Conservation (phyloP, 2,797 vertebrate genomes). For the Salarias fasciatus region DNA sequence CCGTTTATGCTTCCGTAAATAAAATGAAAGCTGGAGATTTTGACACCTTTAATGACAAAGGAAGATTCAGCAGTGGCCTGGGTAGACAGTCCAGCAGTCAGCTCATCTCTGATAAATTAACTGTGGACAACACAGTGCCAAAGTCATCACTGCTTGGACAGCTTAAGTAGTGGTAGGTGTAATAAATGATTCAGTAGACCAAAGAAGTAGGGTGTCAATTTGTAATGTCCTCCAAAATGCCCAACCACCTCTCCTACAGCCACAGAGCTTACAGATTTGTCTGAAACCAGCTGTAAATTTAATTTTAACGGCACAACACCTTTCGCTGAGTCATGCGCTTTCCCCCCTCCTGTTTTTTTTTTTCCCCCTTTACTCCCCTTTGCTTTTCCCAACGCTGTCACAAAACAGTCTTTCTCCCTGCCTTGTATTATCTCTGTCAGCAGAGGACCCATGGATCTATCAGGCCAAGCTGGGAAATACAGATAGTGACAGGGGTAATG, state of each 20-base stretch:
- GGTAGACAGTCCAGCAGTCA: slow-evolving; percentile 33
- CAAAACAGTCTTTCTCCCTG: slow-evolving; percentile 70
- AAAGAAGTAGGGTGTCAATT: slow-evolving; percentile 77
- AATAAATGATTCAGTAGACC: slow-evolving; percentile 80
- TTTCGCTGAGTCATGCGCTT: slow-evolving; percentile 82
- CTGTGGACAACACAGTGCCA: slow-evolving; percentile 69
- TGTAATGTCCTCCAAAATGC: slow-evolving; percentile 79
- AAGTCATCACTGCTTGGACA: slow-evolving; percentile 72
- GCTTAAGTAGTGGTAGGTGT: slow-evolving; percentile 80
- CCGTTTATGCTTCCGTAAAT: slow-evolving; percentile 2
- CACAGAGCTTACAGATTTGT: slow-evolving; percentile 66
- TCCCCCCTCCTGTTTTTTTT: slow-evolving; percentile 39
- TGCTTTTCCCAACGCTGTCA: slow-evolving; percentile 75
- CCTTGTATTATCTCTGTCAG: slow-evolving; percentile 79
- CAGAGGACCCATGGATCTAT: slow-evolving; percentile 75
- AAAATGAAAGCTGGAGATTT: slow-evolving; percentile 31
- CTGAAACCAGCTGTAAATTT: slow-evolving; percentile 82
- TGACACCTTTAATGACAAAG: slow-evolving; percentile 51
- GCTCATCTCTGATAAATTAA: slow-evolving; percentile 72
- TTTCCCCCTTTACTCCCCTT: slow-evolving; percentile 17
- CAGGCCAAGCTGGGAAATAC: slow-evolving; percentile 74
- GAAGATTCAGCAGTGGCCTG: slow-evolving; percentile 31
- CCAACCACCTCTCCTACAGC: slow-evolving; percentile 58
- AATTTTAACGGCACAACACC: slow-evolving; percentile 81
- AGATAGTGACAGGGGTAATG: slow-evolving; percentile 77